Percentiles rank a stretch among this genome's conserved stretches.
phyloP scores from a whole-genome alignment of 2,888 invertebrate genomes.

The Leptinotarsa tumamoca region DNA sequence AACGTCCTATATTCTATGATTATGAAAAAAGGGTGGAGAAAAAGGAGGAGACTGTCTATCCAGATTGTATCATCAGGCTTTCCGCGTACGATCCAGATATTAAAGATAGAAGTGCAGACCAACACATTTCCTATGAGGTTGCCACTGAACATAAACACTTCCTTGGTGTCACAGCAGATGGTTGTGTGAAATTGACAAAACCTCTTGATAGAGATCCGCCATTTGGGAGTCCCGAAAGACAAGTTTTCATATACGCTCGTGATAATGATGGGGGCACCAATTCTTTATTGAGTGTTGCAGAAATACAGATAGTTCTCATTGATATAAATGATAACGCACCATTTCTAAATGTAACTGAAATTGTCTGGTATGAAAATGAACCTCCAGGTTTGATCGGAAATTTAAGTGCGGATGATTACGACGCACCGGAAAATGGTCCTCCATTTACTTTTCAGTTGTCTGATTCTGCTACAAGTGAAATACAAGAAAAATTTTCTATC shows the following conservation, averaged over 20 bases:
- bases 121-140: conserved; percentile 82
- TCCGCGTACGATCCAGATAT: conserved; percentile 90
- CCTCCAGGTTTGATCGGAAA: conserved; percentile 72
- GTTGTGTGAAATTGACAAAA: conserved; percentile 79
- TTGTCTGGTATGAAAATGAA: conserved; percentile 87
- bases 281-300: conserved; percentile 75
- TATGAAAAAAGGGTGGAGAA: conserved; percentile 81
- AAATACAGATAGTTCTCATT: conserved; percentile 74
- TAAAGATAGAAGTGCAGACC: conserved; percentile 78
- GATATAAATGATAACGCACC: conserved; percentile 98
- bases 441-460: conserved; percentile 84
- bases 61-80: conserved; percentile 78
- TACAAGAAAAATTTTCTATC: conserved; percentile 79
- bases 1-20: conserved; percentile 84
- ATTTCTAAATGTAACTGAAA: conserved; percentile 81
- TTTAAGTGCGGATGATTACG: conserved; percentile 83
- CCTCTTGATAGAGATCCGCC: conserved; percentile 92
- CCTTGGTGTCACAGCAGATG: conserved; percentile 79
- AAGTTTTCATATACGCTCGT: conserved; percentile 79
- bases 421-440: conserved; percentile 85
- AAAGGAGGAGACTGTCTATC: conserved; percentile 78
- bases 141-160: conserved; percentile 79
- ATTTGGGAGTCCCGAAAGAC: conserved; percentile 84
- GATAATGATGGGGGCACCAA: conserved; percentile 79
- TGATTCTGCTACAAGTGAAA: conserved; percentile 75